Percentiles rank a stretch among this genome's conserved stretches.
Conservation (phyloP, 2,797 vertebrate genomes). For the Eurystomus glaucurus region DNA sequence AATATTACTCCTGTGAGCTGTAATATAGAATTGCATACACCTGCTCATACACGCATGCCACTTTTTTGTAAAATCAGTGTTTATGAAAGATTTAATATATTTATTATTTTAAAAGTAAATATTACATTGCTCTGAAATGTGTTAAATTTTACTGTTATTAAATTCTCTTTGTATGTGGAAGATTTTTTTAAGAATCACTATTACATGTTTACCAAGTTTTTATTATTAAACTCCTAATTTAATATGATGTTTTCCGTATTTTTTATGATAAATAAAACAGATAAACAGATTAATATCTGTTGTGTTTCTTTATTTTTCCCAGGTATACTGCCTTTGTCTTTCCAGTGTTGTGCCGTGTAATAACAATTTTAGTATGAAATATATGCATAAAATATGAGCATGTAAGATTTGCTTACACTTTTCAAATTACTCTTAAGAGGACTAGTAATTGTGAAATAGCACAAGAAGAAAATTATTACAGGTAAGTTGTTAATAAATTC, state of each 20-base stretch:
- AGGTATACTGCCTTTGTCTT: neutral
- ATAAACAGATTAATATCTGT: neutral
- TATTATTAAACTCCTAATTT: neutral
- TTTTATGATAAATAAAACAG: neutral
- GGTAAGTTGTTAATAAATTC: neutral
- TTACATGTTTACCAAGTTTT: neutral
- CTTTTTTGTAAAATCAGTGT: neutral
- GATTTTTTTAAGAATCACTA: neutral
- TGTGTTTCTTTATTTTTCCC: neutral
- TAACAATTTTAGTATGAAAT: neutral
- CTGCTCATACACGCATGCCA: neutral
- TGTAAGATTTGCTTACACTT: neutral
- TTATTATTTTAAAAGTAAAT: neutral
- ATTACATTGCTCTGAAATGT: neutral
- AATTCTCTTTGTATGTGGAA: neutral
- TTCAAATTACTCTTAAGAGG: neutral
- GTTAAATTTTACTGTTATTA: neutral
- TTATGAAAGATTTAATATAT: neutral
- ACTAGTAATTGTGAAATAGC: neutral
- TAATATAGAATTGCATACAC: neutral
- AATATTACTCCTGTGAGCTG: neutral
- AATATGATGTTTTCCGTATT: neutral
- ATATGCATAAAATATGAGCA: neutral
- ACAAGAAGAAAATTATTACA: neutral
- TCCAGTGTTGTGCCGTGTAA: neutral